Percentiles rank a stretch among this genome's conserved stretches.
phyloP scores from a whole-genome alignment of 2,113 vertebrate genomes.

The Boulengeromyrus knoepffleri region DNA sequence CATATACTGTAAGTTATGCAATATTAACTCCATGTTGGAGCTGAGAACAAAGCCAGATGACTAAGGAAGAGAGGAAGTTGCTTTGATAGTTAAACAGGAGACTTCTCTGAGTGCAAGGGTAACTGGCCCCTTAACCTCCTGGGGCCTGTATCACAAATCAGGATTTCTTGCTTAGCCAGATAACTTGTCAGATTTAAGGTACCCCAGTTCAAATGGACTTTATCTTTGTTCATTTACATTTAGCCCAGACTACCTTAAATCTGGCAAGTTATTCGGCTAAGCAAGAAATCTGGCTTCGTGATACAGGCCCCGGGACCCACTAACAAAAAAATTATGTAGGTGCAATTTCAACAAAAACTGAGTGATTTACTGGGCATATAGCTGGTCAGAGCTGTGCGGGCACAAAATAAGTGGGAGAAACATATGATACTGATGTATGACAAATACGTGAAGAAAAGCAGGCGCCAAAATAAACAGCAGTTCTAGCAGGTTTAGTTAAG shows the following conservation, averaged over 20 bases:
- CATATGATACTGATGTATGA: background rate
- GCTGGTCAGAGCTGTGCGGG: background rate
- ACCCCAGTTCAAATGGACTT: background rate
- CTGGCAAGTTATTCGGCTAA: background rate
- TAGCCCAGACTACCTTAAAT: background rate
- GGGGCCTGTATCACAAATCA: background rate
- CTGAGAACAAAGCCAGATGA: background rate
- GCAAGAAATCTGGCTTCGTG: background rate
- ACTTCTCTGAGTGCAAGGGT: background rate
- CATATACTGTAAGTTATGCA: background rate
- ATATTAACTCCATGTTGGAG: background rate
- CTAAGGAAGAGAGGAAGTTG: background rate
- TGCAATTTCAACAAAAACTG: background rate
- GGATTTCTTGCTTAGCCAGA: background rate
- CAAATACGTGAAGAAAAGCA: background rate
- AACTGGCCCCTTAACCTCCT: background rate
- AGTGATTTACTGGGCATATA: background rate
- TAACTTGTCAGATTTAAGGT: background rate
- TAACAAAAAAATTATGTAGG: background rate
- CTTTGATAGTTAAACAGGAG: background rate
- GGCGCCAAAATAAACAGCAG: background rate
- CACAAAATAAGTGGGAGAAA: background rate
- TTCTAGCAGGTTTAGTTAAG: background rate
- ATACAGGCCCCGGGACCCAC: background rate
- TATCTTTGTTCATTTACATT: background rate